Conservation (phyloP, 1,140 invertebrate genomes). For the Subanguina moxae region DNA sequence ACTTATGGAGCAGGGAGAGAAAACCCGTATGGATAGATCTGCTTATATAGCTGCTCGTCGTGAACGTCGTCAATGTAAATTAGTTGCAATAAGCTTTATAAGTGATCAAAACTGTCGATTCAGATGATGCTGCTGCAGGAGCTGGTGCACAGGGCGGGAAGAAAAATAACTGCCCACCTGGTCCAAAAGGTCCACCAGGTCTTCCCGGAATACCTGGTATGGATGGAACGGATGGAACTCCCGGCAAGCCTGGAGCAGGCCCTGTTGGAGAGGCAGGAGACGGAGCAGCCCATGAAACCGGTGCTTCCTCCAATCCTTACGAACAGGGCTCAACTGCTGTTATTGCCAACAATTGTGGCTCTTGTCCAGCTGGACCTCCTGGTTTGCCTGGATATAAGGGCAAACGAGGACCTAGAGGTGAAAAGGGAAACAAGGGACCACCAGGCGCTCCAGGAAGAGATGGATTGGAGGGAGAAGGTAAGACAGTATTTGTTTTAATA, state of each 20-base stretch:
- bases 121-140: background rate
- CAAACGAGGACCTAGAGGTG: constrained; percentile 32
- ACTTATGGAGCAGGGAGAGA: constrained; percentile 29
- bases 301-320: background rate
- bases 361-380: constrained; percentile 34
- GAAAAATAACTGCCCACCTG: constrained; percentile 1
- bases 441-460: constrained; percentile 19
- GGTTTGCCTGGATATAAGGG: constrained; percentile 42
- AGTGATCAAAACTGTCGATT: background rate
- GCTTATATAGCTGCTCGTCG: constrained; percentile 1
- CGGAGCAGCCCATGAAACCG: too few species aligned
- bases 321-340: background rate
- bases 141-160: background rate
- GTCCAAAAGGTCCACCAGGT: constrained; percentile 5
- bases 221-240: constrained; percentile 9
- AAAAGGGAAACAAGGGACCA: constrained; percentile 33
- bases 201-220: constrained; percentile 7
- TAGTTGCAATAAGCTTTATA: background rate
- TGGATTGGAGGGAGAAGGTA: constrained; percentile 12
- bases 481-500: background rate
- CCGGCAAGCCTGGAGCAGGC: constrained; percentile 7
- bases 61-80: constrained; percentile 29
- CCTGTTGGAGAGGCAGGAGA: background rate
- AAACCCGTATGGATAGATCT: constrained; percentile 15
- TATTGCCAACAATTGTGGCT: constrained; percentile 8